Conservation (phyloP, 2,113 vertebrate genomes). For the Perognathus longimembris region DNA sequence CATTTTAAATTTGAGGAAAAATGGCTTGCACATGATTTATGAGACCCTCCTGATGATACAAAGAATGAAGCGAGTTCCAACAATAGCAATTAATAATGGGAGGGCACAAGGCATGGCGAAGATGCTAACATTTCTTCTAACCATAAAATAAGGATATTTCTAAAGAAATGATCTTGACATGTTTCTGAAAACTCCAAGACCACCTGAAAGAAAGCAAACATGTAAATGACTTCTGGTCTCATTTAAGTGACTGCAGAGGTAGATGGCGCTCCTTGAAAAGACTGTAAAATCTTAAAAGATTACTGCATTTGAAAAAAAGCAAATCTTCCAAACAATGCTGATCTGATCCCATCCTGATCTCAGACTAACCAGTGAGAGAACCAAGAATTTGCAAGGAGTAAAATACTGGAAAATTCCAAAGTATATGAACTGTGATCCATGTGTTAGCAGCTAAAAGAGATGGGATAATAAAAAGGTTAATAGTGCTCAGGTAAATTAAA, state of each 20-base stretch:
- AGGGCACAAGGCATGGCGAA: neutral
- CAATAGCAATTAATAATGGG: slow-evolving; percentile 4
- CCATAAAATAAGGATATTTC: neutral
- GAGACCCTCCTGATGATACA: neutral
- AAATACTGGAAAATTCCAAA: neutral
- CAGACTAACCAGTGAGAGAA: neutral
- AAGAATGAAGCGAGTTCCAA: slow-evolving; percentile 2
- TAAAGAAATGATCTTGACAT: neutral
- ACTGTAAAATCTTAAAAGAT: neutral
- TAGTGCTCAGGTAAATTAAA: neutral
- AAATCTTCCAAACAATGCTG: neutral
- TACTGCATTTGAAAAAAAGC: neutral
- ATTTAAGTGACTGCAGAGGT: neutral
- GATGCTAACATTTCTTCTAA: slow-evolving; percentile 8
- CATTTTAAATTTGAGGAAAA: slow-evolving; percentile 43
- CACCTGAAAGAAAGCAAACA: neutral
- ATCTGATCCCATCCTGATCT: neutral
- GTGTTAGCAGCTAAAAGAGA: neutral
- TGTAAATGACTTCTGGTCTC: neutral
- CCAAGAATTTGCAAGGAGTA: neutral
- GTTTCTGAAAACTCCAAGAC: neutral
- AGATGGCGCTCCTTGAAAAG: neutral
- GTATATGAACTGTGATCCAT: neutral
- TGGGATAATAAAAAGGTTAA: neutral
- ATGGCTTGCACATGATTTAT: slow-evolving; percentile 15